phyloP scores from a whole-genome alignment of 2,888 invertebrate genomes.

The Blomia tropicalis region DNA sequence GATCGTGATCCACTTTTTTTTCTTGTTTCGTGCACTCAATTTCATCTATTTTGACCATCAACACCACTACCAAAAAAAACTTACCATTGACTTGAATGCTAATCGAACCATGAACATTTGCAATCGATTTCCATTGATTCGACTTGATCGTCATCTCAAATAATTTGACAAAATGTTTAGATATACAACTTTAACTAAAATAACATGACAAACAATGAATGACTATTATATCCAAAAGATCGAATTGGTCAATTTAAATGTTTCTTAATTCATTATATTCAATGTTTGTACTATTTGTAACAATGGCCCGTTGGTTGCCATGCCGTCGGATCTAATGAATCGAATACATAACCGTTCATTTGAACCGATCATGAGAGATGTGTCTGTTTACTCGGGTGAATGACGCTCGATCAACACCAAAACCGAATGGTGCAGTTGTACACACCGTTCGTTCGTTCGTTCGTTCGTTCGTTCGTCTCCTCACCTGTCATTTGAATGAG shows the following conservation, averaged over 20 bases:
- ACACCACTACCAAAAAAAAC: neutral
- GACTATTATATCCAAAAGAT: neutral
- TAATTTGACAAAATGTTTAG: too few relatives aligned
- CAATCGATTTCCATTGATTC: too few relatives aligned
- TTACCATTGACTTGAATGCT: slow-evolving; percentile 11
- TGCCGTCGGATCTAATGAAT: neutral
- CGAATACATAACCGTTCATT: too few relatives aligned
- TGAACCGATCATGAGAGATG: too few relatives aligned
- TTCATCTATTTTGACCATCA: neutral
- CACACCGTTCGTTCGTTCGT: neutral
- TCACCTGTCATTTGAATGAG: slow-evolving; percentile 4
- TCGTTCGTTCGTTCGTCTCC: neutral
- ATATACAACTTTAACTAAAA: too few relatives aligned
- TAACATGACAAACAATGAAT: too few relatives aligned
- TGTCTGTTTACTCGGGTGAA: too few relatives aligned
- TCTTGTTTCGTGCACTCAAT: neutral
- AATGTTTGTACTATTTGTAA: too few relatives aligned
- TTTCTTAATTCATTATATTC: neutral
- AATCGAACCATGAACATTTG: slow-evolving; percentile 1
- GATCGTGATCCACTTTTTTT: slow-evolving; percentile 4
- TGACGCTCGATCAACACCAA: too few relatives aligned
- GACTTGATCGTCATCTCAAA: too few relatives aligned
- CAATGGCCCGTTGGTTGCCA: neutral
- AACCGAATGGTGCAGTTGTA: neutral
- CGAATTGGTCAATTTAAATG: neutral